Evolutionary conservation across 64 coral and sea anemone species (phyloP).

Genomic region (Stylophora pistillata): DNA sequence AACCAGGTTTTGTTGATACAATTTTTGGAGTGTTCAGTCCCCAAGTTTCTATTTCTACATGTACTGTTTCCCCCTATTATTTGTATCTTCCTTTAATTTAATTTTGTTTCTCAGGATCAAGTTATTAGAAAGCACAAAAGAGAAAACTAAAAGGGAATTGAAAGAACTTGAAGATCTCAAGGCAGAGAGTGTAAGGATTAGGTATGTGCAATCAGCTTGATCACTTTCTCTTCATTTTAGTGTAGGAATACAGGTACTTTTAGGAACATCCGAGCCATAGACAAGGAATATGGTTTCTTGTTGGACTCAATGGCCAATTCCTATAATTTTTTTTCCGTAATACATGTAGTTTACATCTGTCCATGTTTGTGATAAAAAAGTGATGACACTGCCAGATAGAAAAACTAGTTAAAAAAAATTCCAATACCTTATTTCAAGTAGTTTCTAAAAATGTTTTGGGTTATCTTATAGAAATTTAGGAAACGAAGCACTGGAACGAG

Average conservation of each 20-base stretch:
- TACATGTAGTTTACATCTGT: too few relatives aligned
- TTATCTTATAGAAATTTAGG: conserved; percentile 13
- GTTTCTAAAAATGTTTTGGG: background rate
- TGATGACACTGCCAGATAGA: too few relatives aligned
- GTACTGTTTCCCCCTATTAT: too few relatives aligned
- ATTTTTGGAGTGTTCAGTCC: too few relatives aligned
- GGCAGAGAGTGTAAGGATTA: conserved; percentile 34
- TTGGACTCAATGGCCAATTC: too few relatives aligned
- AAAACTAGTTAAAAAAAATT: too few relatives aligned
- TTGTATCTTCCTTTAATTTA: background rate
- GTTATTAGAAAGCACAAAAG: background rate
- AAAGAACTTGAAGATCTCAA: conserved; percentile 19
- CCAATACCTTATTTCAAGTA: background rate
- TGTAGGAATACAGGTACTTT: background rate
- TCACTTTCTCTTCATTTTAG: background rate
- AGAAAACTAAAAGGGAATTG: background rate
- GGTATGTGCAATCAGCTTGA: background rate
- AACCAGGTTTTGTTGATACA: too few relatives aligned
- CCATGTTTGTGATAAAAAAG: too few relatives aligned
- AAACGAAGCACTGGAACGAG: conserved; percentile 17
- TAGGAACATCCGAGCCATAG: too few relatives aligned
- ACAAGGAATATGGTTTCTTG: too few relatives aligned
- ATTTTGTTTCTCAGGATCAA: background rate
- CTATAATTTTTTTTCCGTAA: too few relatives aligned
- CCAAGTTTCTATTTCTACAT: too few relatives aligned